A percentile compares a stretch with the other conserved stretches of the same genome.
phyloP scores from a whole-genome alignment of 2,113 vertebrate species.

The Plotosus lineatus region DNA sequence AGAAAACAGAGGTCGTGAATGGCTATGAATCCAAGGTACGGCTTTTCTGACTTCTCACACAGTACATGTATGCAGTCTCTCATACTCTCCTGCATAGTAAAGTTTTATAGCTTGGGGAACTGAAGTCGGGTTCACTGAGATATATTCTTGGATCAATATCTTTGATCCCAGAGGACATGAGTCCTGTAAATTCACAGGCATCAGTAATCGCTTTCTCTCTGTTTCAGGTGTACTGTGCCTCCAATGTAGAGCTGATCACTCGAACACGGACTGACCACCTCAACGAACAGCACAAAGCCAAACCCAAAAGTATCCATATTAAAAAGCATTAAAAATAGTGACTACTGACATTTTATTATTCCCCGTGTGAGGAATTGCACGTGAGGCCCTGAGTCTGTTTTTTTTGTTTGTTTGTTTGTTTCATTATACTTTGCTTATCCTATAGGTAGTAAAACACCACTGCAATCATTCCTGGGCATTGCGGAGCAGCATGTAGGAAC shows the following conservation, averaged over 20 bases:
- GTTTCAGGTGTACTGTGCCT: conserved; percentile 90
- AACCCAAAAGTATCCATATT: conserved; percentile 82
- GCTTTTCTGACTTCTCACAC: conserved; percentile 2
- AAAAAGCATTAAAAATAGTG: neutral
- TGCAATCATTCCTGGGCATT: conserved; percentile 96
- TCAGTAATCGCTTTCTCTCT: conserved; percentile 2
- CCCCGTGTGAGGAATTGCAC: no score
- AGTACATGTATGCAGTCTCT: neutral
- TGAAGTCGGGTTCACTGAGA: conserved; percentile 17
- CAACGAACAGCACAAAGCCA: conserved; percentile 93
- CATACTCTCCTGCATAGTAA: neutral
- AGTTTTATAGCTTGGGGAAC: neutral
- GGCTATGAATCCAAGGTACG: conserved; percentile 96
- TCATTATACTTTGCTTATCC: conserved; percentile 33
- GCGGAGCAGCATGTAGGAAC: conserved; percentile 95
- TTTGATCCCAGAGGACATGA: neutral
- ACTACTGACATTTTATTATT: neutral
- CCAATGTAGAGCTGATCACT: conserved; percentile 96
- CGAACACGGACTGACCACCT: conserved; percentile 94
- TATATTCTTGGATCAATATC: neutral
- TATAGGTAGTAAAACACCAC: conserved; percentile 89
- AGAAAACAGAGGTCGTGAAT: conserved; percentile 94
- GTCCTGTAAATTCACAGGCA: neutral
- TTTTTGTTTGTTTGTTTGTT: conserved; percentile 32
- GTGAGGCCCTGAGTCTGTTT: conserved; percentile 30